Percentiles rank a stretch among this genome's conserved stretches.
These are phyloP conservation scores for Rhinolophus ferrumequinum DNA, from an alignment of 2,113 vertebrate species.

Conservation along the genomic window DNA sequence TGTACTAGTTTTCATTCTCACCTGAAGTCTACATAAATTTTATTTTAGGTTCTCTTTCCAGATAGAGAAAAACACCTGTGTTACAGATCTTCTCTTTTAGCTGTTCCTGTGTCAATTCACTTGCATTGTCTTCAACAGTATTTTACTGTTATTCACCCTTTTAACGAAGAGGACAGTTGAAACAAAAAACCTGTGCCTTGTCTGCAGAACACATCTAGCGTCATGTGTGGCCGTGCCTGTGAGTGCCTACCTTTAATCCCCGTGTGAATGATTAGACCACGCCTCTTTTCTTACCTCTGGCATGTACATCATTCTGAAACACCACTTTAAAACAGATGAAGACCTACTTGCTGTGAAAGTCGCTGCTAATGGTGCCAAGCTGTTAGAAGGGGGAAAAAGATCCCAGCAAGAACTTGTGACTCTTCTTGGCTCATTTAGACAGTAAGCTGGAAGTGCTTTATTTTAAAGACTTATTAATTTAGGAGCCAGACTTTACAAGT, in stretches of 20 bases:
- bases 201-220: background rate
- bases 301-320: background rate
- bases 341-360: background rate
- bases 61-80: background rate
- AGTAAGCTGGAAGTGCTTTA: constrained; percentile 13
- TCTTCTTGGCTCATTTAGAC: background rate
- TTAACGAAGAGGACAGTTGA: background rate
- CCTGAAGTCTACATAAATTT: background rate
- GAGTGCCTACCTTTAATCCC: background rate
- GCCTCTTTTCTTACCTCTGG: background rate
- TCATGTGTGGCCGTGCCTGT: background rate
- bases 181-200: background rate
- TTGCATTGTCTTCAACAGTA: background rate
- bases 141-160: background rate
- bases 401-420: background rate
- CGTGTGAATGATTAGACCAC: background rate
- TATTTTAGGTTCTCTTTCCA: background rate
- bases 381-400: background rate
- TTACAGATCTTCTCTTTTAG: background rate
- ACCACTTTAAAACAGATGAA: constrained; percentile 17
- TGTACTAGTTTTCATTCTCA: background rate
- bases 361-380: background rate
- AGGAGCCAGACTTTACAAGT: background rate
- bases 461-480: constrained; percentile 27
- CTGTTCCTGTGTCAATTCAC: background rate